A percentile compares a stretch with the other conserved stretches of the same genome.
Evolutionary conservation across 1,140 invertebrate species (phyloP).

Genomic region (Calliphora vicina): DNA sequence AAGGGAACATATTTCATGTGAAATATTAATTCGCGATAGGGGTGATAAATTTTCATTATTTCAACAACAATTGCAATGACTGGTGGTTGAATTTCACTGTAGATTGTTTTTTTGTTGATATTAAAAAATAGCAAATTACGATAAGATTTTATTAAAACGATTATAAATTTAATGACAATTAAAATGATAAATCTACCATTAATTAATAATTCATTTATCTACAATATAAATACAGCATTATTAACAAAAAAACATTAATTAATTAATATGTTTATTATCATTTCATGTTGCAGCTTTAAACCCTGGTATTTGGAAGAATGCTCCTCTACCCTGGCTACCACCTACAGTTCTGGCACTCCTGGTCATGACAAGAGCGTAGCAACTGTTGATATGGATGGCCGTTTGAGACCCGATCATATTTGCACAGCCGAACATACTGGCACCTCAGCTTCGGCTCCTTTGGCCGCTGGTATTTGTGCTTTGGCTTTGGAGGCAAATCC

Average conservation of each 20-base stretch:
- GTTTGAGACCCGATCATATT: conserved; percentile 78
- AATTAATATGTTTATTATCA: not conserved
- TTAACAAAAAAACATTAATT: not conserved
- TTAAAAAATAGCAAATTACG: too few relatives aligned
- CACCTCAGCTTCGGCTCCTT: conserved; percentile 93
- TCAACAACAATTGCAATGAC: too few relatives aligned
- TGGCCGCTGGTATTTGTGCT: conserved; percentile 95
- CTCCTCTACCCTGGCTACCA: conserved; percentile 94
- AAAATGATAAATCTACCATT: not conserved
- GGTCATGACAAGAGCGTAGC: conserved; percentile 94
- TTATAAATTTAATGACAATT: not conserved
- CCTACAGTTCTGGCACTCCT: conserved; percentile 94
- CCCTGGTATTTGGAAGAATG: conserved; percentile 99
- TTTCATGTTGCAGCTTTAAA: conserved; percentile 70
- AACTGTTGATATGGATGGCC: conserved; percentile 94
- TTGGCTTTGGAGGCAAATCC: conserved; percentile 94
- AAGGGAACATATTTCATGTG: too few relatives aligned
- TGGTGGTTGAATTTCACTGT: too few relatives aligned
- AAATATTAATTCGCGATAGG: too few relatives aligned
- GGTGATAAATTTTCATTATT: too few relatives aligned
- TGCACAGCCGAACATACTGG: conserved; percentile 90
- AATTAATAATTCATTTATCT: not conserved
- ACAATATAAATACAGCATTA: not conserved
- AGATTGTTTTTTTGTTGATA: too few relatives aligned
- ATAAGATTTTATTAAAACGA: not conserved